Conservation (phyloP, 2,888 invertebrate species). For the Catonia carolina region DNA sequence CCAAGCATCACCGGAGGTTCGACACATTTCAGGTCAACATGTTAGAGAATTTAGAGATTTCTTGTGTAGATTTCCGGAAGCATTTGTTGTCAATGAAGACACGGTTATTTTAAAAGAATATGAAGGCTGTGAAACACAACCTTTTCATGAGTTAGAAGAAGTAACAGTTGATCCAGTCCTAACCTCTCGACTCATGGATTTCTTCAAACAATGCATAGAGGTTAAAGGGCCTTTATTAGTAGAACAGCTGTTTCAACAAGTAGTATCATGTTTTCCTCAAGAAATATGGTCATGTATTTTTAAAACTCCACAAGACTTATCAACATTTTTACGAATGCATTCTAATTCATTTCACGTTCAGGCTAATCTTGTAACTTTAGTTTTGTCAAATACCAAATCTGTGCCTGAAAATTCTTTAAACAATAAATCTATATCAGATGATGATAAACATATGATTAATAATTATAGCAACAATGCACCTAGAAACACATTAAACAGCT, state of each 20-base stretch:
- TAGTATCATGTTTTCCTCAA: conserved; percentile 67
- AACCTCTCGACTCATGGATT: conserved; percentile 74
- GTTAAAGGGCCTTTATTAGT: conserved; percentile 76
- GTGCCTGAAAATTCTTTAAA: conserved; percentile 33
- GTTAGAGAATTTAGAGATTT: conserved; percentile 92
- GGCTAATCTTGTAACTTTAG: conserved; percentile 79
- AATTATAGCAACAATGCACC: conserved; percentile 21
- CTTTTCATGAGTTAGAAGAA: conserved; percentile 64
- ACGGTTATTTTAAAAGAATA: conserved; percentile 67
- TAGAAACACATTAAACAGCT: conserved; percentile 23
- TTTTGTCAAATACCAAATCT: conserved; percentile 64
- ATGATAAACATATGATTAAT: conserved; percentile 16
- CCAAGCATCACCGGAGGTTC: conserved; percentile 93
- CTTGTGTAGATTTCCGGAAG: conserved; percentile 72
- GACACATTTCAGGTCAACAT: conserved; percentile 90
- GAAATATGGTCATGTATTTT: conserved; percentile 81
- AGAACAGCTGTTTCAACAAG: conserved; percentile 78
- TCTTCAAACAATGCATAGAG: conserved; percentile 74
- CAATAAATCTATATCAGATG: conserved; percentile 11
- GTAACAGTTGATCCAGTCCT: conserved; percentile 75
- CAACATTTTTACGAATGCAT: conserved; percentile 85
- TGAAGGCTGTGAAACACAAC: conserved; percentile 58
- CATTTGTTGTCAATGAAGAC: conserved; percentile 74
- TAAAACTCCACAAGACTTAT: conserved; percentile 82
- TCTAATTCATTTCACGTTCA: conserved; percentile 93